Evolutionary conservation across 2,797 vertebrate species (phyloP).

Genomic region (Odontamblyopus rebecca): DNA sequence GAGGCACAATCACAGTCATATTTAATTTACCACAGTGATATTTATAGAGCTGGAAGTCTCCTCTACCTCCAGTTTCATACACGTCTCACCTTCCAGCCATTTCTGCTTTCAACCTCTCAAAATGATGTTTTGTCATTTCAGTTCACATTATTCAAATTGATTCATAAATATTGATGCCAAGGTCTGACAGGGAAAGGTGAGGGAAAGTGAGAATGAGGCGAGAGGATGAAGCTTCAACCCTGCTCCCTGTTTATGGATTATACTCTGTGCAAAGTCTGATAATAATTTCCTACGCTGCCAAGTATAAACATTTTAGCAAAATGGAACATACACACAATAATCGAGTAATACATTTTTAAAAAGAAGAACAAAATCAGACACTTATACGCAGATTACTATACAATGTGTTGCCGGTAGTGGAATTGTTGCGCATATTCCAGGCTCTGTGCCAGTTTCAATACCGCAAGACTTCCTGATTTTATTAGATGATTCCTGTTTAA

Average conservation of each 20-base stretch:
- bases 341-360: too few species aligned
- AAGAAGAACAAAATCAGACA: too few species aligned
- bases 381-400: too few species aligned
- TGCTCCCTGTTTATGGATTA: slow-evolving; percentile 13
- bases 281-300: slow-evolving; percentile 14
- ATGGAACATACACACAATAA: too few species aligned
- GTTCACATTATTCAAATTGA: slow-evolving; percentile 71
- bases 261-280: slow-evolving; percentile 17
- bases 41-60: slow-evolving; percentile 30
- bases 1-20: slow-evolving; percentile 3
- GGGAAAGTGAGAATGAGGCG: slow-evolving; percentile 35
- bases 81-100: slow-evolving; percentile 48
- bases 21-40: slow-evolving; percentile 16
- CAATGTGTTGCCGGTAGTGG: too few species aligned
- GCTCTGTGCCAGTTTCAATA: too few species aligned
- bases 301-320: neutral
- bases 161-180: slow-evolving; percentile 68
- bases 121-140: slow-evolving; percentile 68
- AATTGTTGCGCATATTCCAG: too few species aligned
- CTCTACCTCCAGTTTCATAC: slow-evolving; percentile 32
- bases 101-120: slow-evolving; percentile 47
- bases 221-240: slow-evolving; percentile 6
- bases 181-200: slow-evolving; percentile 43
- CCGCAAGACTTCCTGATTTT: too few species aligned
- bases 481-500: too few species aligned